These are phyloP conservation scores for Campoletis sonorensis DNA, from an alignment of 1,140 invertebrate species.

Conservation along the genomic window DNA sequence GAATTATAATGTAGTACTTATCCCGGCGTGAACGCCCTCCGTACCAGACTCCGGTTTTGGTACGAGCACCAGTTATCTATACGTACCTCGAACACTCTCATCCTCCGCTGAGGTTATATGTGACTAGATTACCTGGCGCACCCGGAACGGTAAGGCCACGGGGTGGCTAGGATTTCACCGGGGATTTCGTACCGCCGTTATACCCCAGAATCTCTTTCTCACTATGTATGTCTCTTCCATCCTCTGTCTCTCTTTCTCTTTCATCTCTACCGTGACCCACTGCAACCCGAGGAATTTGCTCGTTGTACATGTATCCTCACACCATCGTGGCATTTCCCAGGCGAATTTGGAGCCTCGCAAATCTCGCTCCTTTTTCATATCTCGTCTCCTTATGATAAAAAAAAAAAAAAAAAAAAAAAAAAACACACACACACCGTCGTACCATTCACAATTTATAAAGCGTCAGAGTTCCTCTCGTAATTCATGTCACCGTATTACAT, in stretches of 20 bases:
- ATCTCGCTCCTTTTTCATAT: not conserved
- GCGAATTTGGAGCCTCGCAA: not conserved
- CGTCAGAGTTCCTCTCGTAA: not conserved
- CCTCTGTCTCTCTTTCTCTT: not conserved
- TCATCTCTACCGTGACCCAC: not conserved
- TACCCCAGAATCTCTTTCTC: slow-evolving; percentile 18
- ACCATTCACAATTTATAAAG: not conserved
- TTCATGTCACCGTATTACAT: not conserved
- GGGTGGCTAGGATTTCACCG: slow-evolving; percentile 21
- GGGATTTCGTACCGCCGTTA: slow-evolving; percentile 27
- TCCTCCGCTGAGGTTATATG: slow-evolving; percentile 59
- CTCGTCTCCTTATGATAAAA: not conserved
- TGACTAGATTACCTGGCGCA: slow-evolving; percentile 62
- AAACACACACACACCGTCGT: too few species aligned
- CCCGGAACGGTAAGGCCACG: slow-evolving; percentile 20
- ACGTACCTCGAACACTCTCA: slow-evolving; percentile 14
- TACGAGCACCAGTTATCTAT: slow-evolving; percentile 27
- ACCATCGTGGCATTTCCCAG: not conserved
- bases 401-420: too few species aligned
- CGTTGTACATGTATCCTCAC: slow-evolving; percentile 1
- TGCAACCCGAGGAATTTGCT: slow-evolving; percentile 17
- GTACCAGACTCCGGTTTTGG: not conserved
- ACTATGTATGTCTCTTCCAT: not conserved
- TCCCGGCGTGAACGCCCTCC: slow-evolving; percentile 43
- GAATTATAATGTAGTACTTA: slow-evolving; percentile 69